phyloP scores from a whole-genome alignment of 2,888 invertebrate genomes.

The Hybos culiciformis region DNA sequence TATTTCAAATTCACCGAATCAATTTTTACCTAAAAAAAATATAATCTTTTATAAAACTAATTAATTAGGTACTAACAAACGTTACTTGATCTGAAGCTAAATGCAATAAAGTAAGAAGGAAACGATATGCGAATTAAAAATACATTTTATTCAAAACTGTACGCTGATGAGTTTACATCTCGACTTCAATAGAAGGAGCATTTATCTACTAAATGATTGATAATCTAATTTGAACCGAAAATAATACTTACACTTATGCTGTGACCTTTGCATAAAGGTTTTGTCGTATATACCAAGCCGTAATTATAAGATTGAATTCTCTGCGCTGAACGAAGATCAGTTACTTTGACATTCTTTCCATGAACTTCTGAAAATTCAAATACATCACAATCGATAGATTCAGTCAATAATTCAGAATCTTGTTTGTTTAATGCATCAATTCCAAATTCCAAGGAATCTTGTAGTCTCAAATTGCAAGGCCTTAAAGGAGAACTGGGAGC shows the following conservation, averaged over 20 bases:
- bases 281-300: constrained; percentile 55
- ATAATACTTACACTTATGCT: constrained; percentile 47
- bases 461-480: constrained; percentile 37
- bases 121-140: too few species aligned
- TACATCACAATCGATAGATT: constrained; percentile 36
- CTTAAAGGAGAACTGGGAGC: constrained; percentile 38
- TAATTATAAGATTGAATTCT: constrained; percentile 75
- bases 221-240: neutral
- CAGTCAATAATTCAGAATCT: constrained; percentile 36
- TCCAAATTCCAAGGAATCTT: constrained; percentile 48
- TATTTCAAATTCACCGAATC: constrained; percentile 59
- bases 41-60: too few species aligned
- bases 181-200: neutral
- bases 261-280: constrained; percentile 51
- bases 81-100: too few species aligned
- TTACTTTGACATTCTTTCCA: constrained; percentile 60
- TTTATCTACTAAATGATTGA: neutral
- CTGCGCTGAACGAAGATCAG: constrained; percentile 51
- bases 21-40: constrained; percentile 60
- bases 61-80: too few species aligned
- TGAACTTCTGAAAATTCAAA: constrained; percentile 71
- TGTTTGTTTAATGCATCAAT: constrained; percentile 41
- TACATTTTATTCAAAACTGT: too few species aligned
- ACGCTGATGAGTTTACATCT: neutral
- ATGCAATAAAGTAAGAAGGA: too few species aligned